A percentile compares a stretch with the other conserved stretches of the same genome.
Evolutionary conservation across 2,888 invertebrate genomes (phyloP).

Genomic region (Drosophila hamatofila): DNA sequence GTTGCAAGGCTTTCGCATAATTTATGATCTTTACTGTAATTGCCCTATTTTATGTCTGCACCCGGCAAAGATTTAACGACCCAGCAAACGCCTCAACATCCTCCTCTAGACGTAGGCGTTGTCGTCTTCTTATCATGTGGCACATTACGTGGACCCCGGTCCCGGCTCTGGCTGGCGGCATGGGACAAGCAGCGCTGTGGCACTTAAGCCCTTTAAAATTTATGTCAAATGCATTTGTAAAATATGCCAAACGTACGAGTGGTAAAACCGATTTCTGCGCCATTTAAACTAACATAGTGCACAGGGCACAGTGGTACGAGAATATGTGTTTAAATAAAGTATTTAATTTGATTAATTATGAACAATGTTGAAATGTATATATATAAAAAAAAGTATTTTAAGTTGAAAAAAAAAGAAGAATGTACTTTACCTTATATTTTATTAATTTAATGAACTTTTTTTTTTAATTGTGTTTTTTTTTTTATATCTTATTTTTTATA

Average conservation of each 20-base stretch:
- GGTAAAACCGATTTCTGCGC: conserved; percentile 73
- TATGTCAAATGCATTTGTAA: conserved; percentile 82
- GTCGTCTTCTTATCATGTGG: conserved; percentile 59
- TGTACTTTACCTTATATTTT: not conserved
- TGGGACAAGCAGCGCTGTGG: conserved; percentile 26
- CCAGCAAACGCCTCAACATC: not conserved
- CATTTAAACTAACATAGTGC: conserved; percentile 59
- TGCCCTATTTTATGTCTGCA: conserved; percentile 73
- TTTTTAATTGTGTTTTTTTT: no score
- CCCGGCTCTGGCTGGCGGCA: not conserved
- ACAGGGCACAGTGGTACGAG: conserved; percentile 55
- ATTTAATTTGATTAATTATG: not conserved
- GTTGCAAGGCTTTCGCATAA: conserved; percentile 72
- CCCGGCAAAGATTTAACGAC: conserved; percentile 60
- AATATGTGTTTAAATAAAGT: not conserved
- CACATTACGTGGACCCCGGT: conserved; percentile 47
- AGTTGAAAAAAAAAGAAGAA: rapidly evolving
- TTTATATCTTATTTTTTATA: no score
- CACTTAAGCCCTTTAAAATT: conserved; percentile 77
- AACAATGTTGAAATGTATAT: not conserved
- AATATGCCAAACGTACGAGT: conserved; percentile 80
- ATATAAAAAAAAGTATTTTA: no score
- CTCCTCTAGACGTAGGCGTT: conserved; percentile 26
- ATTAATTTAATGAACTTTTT: no score
- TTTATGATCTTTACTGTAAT: conserved; percentile 74